Conservation (phyloP, 2,888 invertebrate species). For the Chaetogeoica ovagalla region DNA sequence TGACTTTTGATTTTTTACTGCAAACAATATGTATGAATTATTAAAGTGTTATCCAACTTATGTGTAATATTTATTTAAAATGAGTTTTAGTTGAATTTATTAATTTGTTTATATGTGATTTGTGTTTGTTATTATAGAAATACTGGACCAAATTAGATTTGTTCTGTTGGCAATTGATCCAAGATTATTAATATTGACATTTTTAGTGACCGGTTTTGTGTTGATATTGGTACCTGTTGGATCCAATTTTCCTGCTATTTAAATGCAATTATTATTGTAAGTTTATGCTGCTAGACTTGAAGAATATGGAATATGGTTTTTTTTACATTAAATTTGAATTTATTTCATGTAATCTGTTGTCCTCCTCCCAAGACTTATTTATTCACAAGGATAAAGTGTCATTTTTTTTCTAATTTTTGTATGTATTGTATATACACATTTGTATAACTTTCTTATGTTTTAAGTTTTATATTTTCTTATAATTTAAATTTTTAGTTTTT, state of each 20-base stretch:
- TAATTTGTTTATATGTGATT: conserved; percentile 24
- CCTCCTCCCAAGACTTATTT: background rate
- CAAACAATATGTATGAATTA: too few species aligned
- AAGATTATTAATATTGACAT: conserved; percentile 64
- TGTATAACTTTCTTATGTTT: conserved; percentile 17
- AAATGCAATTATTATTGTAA: conserved; percentile 9
- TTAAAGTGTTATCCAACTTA: too few species aligned
- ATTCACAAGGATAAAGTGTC: background rate
- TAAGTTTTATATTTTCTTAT: conserved; percentile 15
- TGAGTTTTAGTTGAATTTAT: background rate
- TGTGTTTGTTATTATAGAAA: conserved; percentile 50
- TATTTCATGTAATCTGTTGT: background rate
- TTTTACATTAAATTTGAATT: conserved; percentile 21
- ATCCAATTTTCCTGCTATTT: conserved; percentile 9
- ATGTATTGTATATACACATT: conserved; percentile 48
- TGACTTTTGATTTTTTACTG: too few species aligned
- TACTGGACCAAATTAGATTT: conserved; percentile 63
- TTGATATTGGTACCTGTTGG: conserved; percentile 57
- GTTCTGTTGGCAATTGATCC: conserved; percentile 63
- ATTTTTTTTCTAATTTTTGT: conserved; percentile 31
- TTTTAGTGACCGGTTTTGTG: conserved; percentile 64
- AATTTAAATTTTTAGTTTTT: conserved; percentile 20
- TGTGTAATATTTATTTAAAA: background rate
- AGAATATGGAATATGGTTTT: background rate
- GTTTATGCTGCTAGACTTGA: conserved; percentile 22